Evolutionary conservation across 2,113 vertebrate species (phyloP).

Genomic region (Odocoileus virginianus): DNA sequence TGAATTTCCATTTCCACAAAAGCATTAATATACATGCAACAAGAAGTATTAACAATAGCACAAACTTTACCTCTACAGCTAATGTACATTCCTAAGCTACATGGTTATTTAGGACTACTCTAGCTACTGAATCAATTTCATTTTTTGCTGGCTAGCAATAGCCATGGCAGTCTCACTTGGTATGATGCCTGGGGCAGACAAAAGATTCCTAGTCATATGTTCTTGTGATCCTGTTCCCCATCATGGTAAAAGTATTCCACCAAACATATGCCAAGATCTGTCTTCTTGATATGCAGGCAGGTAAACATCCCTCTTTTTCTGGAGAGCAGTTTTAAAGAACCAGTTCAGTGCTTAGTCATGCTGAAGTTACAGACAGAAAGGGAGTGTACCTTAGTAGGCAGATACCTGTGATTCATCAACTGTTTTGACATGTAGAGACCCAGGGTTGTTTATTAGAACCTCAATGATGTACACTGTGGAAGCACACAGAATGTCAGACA

Average conservation of each 20-base stretch:
- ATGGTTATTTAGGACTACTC: background rate
- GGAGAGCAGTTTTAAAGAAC: background rate
- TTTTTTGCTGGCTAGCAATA: background rate
- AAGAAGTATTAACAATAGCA: background rate
- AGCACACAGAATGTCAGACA: background rate
- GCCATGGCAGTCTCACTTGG: background rate
- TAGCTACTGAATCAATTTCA: background rate
- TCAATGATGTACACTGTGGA: background rate
- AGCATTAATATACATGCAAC: background rate
- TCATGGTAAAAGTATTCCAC: background rate
- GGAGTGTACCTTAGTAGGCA: background rate
- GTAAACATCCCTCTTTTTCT: background rate
- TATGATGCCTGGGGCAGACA: background rate
- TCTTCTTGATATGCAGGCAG: background rate
- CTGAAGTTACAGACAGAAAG: background rate
- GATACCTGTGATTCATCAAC: background rate
- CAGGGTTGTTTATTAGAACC: background rate
- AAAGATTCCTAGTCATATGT: background rate
- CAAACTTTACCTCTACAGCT: background rate
- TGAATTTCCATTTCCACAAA: background rate
- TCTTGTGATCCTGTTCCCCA: background rate
- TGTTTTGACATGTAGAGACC: background rate
- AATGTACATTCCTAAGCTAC: background rate
- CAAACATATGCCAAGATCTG: background rate
- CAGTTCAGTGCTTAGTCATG: background rate